Conservation (phyloP, 2,113 vertebrate species). For the Thunnus thynnus region DNA sequence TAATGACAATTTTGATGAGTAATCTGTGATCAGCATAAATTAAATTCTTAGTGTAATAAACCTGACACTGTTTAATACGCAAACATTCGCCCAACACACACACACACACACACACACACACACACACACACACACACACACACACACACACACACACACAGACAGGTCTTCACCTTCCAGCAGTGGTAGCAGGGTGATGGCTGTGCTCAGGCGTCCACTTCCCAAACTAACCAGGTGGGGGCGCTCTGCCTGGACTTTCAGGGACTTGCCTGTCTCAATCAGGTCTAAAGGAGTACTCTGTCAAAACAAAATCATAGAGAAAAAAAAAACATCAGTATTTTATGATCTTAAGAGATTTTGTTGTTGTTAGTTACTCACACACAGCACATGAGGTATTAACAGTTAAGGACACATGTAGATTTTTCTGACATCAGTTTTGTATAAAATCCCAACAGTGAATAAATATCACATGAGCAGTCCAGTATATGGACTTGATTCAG, state of each 20-base stretch:
- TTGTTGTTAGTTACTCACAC: too few relatives aligned
- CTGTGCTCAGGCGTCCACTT: constrained; percentile 95
- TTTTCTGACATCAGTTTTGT: neutral
- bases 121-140: constrained; percentile 22
- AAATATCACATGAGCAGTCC: neutral
- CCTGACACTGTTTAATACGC: neutral
- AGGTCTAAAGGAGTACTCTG: constrained; percentile 94
- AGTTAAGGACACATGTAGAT: too few relatives aligned
- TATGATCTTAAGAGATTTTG: too few relatives aligned
- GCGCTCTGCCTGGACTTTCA: constrained; percentile 95
- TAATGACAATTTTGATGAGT: neutral
- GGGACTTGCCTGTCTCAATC: constrained; percentile 92
- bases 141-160: too few relatives aligned
- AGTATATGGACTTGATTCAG: neutral
- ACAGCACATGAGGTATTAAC: too few relatives aligned
- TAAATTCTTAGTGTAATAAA: neutral
- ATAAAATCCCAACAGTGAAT: neutral
- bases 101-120: neutral
- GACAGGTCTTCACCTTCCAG: constrained; percentile 88
- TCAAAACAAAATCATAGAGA: constrained; percentile 13
- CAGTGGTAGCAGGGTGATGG: constrained; percentile 94
- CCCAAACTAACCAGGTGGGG: constrained; percentile 97
- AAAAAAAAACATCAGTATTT: neutral
- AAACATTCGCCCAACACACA: neutral
- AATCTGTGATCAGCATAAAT: neutral